Conservation (phyloP, 2,797 vertebrate genomes). For the Rhynchonycteris naso region DNA sequence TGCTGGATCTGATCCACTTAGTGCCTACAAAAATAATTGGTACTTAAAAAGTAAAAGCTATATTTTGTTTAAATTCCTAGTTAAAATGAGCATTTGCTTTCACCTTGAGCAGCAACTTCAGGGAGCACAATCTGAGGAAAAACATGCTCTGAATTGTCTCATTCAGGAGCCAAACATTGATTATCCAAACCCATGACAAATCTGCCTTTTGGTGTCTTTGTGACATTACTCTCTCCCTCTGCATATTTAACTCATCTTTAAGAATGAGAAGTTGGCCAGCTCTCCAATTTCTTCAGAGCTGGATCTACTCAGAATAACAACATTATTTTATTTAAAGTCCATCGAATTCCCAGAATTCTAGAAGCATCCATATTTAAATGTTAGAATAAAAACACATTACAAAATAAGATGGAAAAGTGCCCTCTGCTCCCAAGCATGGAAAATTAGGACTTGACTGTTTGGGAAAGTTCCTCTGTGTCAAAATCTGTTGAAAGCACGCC, state of each 20-base stretch:
- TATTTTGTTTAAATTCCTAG: conserved; percentile 32
- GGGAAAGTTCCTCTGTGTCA: conserved; percentile 22
- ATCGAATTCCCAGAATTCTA: conserved; percentile 70
- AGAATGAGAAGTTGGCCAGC: conserved; percentile 60
- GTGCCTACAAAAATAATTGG: not conserved
- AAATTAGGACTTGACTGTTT: conserved; percentile 50
- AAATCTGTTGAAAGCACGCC: not conserved
- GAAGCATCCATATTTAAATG: conserved; percentile 62
- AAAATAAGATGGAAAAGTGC: conserved; percentile 55
- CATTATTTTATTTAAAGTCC: conserved; percentile 65
- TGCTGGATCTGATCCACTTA: not conserved
- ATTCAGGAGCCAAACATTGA: conserved; percentile 52
- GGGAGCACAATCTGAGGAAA: not conserved
- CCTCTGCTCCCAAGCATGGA: conserved; percentile 39
- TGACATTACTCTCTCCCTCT: conserved; percentile 13
- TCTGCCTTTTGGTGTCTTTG: conserved; percentile 67
- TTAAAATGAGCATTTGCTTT: conserved; percentile 24
- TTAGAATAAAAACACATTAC: conserved; percentile 70
- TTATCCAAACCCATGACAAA: conserved; percentile 68
- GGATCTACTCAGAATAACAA: conserved; percentile 48
- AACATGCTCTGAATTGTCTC: conserved; percentile 10
- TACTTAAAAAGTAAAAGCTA: not conserved
- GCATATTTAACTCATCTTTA: conserved; percentile 69
- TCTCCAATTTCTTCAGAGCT: conserved; percentile 51
- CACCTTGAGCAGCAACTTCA: not conserved